These are phyloP conservation scores for Cyprinodon variegatus DNA, from an alignment of 2,113 vertebrate genomes.

Conservation along the genomic window DNA sequence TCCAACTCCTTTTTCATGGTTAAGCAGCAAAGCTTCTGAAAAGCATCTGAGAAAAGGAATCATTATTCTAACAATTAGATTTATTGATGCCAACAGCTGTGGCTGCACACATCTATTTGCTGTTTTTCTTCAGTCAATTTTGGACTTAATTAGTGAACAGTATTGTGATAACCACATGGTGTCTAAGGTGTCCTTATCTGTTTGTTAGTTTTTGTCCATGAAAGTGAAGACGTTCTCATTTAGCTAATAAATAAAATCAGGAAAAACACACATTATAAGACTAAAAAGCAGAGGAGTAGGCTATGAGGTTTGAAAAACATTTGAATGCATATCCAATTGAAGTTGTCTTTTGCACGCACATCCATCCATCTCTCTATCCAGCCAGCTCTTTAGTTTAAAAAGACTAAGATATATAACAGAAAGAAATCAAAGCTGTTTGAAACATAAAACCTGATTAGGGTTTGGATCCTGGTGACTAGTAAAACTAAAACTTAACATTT, in stretches of 20 bases:
- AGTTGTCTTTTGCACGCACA: too few relatives aligned
- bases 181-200: background rate
- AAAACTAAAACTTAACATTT: too few relatives aligned
- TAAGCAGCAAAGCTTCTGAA: constrained; percentile 45
- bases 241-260: background rate
- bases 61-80: constrained; percentile 55
- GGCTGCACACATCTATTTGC: background rate
- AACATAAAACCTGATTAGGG: too few relatives aligned
- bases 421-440: too few relatives aligned
- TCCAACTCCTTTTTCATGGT: background rate
- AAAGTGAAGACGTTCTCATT: background rate
- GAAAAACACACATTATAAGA: background rate
- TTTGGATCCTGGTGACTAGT: too few relatives aligned
- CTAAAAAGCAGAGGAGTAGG: background rate
- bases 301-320: background rate
- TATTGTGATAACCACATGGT: background rate
- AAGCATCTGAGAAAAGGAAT: constrained; percentile 36
- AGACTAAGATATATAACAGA: too few relatives aligned
- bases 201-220: background rate
- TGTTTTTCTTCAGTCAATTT: constrained; percentile 23
- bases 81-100: constrained; percentile 45
- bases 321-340: too few relatives aligned
- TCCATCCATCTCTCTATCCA: too few relatives aligned
- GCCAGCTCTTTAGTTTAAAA: too few relatives aligned
- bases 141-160: constrained; percentile 8